phyloP scores from a whole-genome alignment of 2,888 invertebrate species.

The Lochmaea crataegi region DNA sequence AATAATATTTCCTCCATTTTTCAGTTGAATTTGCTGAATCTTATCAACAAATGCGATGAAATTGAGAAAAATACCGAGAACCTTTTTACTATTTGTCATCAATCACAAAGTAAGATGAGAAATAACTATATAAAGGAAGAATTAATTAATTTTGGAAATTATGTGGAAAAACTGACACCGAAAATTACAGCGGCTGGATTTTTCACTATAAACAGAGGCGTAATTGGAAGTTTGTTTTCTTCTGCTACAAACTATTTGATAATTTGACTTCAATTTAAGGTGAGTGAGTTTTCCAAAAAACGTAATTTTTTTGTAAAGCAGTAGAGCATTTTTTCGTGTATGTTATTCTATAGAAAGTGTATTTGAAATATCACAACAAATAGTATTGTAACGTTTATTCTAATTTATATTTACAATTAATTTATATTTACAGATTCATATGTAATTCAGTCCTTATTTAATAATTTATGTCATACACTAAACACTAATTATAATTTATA shows the following conservation, averaged over 20 bases:
- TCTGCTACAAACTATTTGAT: conserved; percentile 29
- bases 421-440: too few relatives aligned
- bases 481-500: too few relatives aligned
- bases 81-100: conserved; percentile 8
- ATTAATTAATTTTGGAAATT: conserved; percentile 21
- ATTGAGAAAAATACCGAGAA: conserved; percentile 13
- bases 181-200: conserved; percentile 29
- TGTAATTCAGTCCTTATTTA: too few relatives aligned
- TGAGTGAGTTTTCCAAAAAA: not conserved
- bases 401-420: too few relatives aligned
- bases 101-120: conserved; percentile 8
- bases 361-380: too few relatives aligned
- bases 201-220: conserved; percentile 23
- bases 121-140: conserved; percentile 9
- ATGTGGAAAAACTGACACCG: conserved; percentile 14
- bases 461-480: too few relatives aligned
- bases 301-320: too few relatives aligned
- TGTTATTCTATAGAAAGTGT: too few relatives aligned
- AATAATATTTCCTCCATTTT: not conserved
- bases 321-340: too few relatives aligned
- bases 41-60: conserved; percentile 28
- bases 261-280: conserved; percentile 32
- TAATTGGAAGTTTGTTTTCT: conserved; percentile 28
- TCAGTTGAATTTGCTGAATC: conserved; percentile 17
- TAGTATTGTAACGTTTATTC: too few relatives aligned